These are phyloP conservation scores for Acanthurus tractus DNA, from an alignment of 2,797 vertebrate genomes.

Conservation along the genomic window DNA sequence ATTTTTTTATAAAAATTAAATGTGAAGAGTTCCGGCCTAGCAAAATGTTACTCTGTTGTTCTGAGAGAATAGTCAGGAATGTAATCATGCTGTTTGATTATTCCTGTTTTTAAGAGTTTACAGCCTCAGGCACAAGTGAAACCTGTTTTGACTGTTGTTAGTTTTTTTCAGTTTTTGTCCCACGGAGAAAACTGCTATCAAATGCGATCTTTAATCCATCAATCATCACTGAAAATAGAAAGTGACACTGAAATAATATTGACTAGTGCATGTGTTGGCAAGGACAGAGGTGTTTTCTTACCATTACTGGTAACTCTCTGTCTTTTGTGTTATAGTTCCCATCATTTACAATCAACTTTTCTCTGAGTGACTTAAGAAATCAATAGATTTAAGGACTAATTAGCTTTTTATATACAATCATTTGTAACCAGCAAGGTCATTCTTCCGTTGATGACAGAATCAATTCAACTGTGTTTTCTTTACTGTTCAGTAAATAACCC, in stretches of 20 bases:
- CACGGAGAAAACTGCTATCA: conserved; percentile 18
- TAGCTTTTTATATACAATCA: not conserved
- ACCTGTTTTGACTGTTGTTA: conserved; percentile 18
- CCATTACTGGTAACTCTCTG: not conserved
- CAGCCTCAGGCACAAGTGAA: conserved; percentile 21
- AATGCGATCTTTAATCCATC: not conserved
- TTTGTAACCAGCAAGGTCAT: not conserved
- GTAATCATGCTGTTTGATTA: conserved; percentile 12
- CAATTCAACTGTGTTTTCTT: conserved; percentile 1
- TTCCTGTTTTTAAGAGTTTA: conserved; percentile 1
- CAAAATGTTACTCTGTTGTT: not conserved
- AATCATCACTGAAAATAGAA: not conserved
- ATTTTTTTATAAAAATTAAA: conserved; percentile 3
- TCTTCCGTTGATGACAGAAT: not conserved
- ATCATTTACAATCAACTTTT: not conserved
- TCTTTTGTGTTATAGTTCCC: not conserved
- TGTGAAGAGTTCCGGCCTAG: not conserved
- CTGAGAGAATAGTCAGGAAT: not conserved
- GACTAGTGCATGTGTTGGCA: not conserved
- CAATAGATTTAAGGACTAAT: too few relatives aligned
- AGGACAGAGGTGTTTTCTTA: not conserved
- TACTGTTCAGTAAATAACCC: not conserved
- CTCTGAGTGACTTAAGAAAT: not conserved
- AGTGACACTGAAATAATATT: conserved; percentile 1
- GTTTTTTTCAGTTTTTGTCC: not conserved